Evolutionary conservation across 2,797 vertebrate genomes (phyloP), one percentile per base, ranked within the genome.

Genomic region (Leptoclinus maculatus): DNA sequence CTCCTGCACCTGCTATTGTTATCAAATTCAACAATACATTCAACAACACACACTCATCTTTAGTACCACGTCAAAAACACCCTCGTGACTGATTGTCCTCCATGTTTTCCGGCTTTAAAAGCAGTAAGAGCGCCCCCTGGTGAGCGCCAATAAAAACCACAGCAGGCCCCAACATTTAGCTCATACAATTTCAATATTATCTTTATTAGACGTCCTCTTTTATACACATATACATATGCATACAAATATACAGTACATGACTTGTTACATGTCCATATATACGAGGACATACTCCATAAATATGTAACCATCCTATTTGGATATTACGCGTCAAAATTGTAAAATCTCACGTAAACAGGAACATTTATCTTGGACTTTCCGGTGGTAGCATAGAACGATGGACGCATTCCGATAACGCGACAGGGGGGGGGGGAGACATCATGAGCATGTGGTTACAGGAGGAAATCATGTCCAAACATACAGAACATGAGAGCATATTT

Each of bases 161-260:
- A 77, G 38, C 70, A 47, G 39, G 21, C 27, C 27, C 49, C 27
- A 57, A 4, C 3, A 5, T 68, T 45, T 47, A 43, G 53, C 36
- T 76, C 69, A 68, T 69, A 85, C 51, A 71, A 74, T 68, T 66
- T 78, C 38, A 54, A 58, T 76, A 80, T 62, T 41, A 72, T 80
- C 76, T 88, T 93, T 90, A 93, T 86, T 92, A 78, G 75, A 79
- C 45, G 2, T 70, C 51, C 66, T 89, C 73, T 88, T 91, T 87
- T 88, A 88, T 89, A 93, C 84, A 92, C 87, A 83, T 89, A 91
- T 91, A 90, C 88, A 93, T 90, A 86, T 90, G 84, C 89, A 95
- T 92, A 93, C 87, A 93, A 91, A 94, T 91, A 82, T 92, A 92
- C 83, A 93, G 76, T 89, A 89, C 76, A 79, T 77, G 62, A 80